Evolutionary conservation across 2,797 vertebrate genomes (phyloP), one percentile per base, ranked within the genome.

Genomic region (Meriones psammophilus): DNA sequence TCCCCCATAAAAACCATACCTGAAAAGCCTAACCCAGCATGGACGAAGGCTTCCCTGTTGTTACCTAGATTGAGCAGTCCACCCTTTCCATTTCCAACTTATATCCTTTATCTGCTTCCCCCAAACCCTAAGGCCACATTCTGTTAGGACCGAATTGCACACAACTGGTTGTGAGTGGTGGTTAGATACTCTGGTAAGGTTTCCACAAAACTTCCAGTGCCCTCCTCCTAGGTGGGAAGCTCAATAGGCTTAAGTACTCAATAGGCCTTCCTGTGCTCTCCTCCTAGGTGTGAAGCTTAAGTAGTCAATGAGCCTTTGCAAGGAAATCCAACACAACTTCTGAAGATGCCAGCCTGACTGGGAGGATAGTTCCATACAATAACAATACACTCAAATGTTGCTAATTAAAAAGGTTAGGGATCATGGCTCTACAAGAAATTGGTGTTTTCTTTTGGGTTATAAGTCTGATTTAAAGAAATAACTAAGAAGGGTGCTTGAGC

Each of bases 401-500:
- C 24, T 93, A 56, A 64, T 54, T 50, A 86, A 96, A 79, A 90
- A 28, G 42, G 83, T 77, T 85, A 80, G 36, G 56, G 17, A 26
- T 54, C 18, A 68, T 94, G 33, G 20, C 24, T 86, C 66, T 86
- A 17, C 42, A 36, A 30, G 22, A 46, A 56, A 15, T 36, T 9
- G 12, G 1, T 13, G 3, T 36, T 56, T 22, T 33, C 33, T 86
- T 56, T 56, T 13, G 68, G 46, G 36, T 54, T 86, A 33, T 71
- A 26, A 1, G 12, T 26, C 0, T 81, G 66, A 54, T 54, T 86
- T 56, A 5, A 86, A n/a, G 50, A 56, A 69, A 33, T 50, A 86
- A 71, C 46, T 54, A 56, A 71, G 81, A n/a, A 8, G 33, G 20
- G 54, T 26, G 84, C 33, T 86, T 71, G 84, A 36, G 33, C 33